phyloP scores from a whole-genome alignment of 2,888 invertebrate genomes.

The Thera obeliscata region DNA sequence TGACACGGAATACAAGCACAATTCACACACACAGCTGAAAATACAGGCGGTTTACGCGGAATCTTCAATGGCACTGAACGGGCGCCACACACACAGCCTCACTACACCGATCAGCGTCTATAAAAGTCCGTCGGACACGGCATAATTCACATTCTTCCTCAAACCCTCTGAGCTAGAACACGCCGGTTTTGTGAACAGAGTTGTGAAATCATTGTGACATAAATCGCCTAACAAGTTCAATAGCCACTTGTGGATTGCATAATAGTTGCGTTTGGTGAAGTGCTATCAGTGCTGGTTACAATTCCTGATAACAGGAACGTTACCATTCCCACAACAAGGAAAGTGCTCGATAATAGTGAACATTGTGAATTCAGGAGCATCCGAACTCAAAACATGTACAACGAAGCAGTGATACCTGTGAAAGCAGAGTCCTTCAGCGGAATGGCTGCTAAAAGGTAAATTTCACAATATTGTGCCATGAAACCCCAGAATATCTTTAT shows the following conservation, averaged over 20 bases:
- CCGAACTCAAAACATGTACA: slow-evolving; percentile 71
- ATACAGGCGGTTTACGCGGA: slow-evolving; percentile 66
- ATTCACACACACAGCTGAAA: slow-evolving; percentile 49
- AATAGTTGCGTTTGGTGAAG: slow-evolving; percentile 55
- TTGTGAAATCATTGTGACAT: slow-evolving; percentile 82
- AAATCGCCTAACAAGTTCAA: slow-evolving; percentile 49
- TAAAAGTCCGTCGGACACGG: slow-evolving; percentile 52
- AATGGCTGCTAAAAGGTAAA: slow-evolving; percentile 77
- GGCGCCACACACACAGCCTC: slow-evolving; percentile 65
- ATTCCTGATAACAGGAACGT: slow-evolving; percentile 53
- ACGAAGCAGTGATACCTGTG: slow-evolving; percentile 75
- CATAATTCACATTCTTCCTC: slow-evolving; percentile 58
- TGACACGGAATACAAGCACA: slow-evolving; percentile 49
- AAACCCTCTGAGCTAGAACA: slow-evolving; percentile 54
- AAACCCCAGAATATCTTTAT: neutral
- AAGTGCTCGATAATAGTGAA: slow-evolving; percentile 62
- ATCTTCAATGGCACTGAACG: slow-evolving; percentile 58
- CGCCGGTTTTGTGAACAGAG: slow-evolving; percentile 57
- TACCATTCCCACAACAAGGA: slow-evolving; percentile 57
- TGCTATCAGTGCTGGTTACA: slow-evolving; percentile 57
- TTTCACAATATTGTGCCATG: slow-evolving; percentile 44
- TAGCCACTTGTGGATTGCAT: slow-evolving; percentile 54
- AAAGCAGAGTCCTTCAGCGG: slow-evolving; percentile 78
- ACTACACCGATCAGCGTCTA: slow-evolving; percentile 51
- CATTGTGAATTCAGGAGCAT: slow-evolving; percentile 66